Percentiles rank a stretch among this genome's conserved stretches.
Conservation (phyloP, 2,113 vertebrate species). For the Ammodytes marinus region DNA sequence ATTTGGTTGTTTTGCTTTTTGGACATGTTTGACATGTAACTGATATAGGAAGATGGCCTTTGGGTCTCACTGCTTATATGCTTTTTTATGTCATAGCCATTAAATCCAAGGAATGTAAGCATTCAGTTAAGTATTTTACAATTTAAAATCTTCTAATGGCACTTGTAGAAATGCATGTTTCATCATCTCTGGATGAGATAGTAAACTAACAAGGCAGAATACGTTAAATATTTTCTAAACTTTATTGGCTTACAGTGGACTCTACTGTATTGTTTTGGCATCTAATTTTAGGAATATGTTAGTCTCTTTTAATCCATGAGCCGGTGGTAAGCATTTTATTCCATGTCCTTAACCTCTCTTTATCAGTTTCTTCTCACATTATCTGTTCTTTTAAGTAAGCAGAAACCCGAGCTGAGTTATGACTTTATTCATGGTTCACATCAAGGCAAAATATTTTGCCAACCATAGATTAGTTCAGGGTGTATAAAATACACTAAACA, state of each 20-base stretch:
- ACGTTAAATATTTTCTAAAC: slow-evolving; percentile 14
- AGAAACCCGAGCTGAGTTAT: slow-evolving; percentile 38
- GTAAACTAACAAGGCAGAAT: neutral
- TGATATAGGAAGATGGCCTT: neutral
- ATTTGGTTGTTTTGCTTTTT: neutral
- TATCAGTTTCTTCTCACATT: slow-evolving; percentile 17
- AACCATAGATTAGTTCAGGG: slow-evolving; percentile 19
- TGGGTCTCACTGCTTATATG: neutral
- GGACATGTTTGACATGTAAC: neutral
- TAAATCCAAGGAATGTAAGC: neutral
- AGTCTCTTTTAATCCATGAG: slow-evolving; percentile 8
- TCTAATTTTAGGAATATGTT: neutral
- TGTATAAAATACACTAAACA: slow-evolving; percentile 57
- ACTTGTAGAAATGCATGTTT: neutral
- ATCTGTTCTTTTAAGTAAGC: slow-evolving; percentile 46
- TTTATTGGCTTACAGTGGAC: neutral
- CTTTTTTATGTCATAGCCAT: slow-evolving; percentile 3
- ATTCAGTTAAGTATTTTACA: neutral
- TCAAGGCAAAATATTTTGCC: slow-evolving; percentile 33
- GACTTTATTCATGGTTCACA: slow-evolving; percentile 49
- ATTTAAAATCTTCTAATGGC: neutral
- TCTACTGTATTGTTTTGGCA: neutral
- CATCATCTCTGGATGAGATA: neutral
- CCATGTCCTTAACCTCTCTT: slow-evolving; percentile 5
- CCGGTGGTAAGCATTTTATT: slow-evolving; percentile 33